A percentile compares a stretch with the other conserved stretches of the same genome.
Evolutionary conservation across 2,797 vertebrate genomes (phyloP).

Genomic region (Caiman crocodilus): DNA sequence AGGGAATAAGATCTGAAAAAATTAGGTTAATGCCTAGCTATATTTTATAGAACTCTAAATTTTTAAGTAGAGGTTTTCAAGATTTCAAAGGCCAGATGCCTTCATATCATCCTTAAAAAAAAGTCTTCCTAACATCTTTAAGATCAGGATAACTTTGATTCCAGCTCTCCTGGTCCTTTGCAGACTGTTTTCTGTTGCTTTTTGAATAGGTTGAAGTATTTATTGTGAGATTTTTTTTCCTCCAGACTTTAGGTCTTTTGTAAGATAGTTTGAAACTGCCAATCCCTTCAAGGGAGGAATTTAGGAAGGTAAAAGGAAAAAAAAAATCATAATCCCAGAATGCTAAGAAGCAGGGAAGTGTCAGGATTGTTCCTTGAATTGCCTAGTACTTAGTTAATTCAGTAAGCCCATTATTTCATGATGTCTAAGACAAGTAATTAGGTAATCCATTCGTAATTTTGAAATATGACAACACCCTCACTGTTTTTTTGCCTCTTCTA

Average conservation of each 20-base stretch:
- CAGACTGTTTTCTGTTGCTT: not conserved
- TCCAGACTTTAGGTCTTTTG: slow-evolving; percentile 43
- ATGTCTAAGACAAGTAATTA: slow-evolving; percentile 50
- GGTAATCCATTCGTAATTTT: slow-evolving; percentile 36
- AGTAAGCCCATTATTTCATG: slow-evolving; percentile 37
- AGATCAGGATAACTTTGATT: slow-evolving; percentile 64
- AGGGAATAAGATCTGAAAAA: not conserved
- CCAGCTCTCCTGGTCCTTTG: not conserved
- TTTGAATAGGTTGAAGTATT: slow-evolving; percentile 34
- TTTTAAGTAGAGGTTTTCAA: slow-evolving; percentile 10
- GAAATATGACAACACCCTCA: slow-evolving; percentile 39
- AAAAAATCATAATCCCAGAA: not conserved
- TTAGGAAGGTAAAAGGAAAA: slow-evolving; percentile 34
- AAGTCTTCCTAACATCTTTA: not conserved
- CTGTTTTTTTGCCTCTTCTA: not conserved
- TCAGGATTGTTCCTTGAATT: slow-evolving; percentile 47
- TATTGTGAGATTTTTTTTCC: slow-evolving; percentile 32
- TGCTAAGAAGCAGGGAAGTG: slow-evolving; percentile 30
- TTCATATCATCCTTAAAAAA: not conserved
- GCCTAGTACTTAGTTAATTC: slow-evolving; percentile 47
- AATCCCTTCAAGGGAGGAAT: slow-evolving; percentile 30
- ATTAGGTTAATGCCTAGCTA: not conserved
- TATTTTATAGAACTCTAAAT: not conserved
- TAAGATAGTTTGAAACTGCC: slow-evolving; percentile 62
- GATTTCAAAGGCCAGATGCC: not conserved